These are phyloP conservation scores for Xanthorhoe designata DNA, from an alignment of 2,888 invertebrate species.

Conservation along the genomic window DNA sequence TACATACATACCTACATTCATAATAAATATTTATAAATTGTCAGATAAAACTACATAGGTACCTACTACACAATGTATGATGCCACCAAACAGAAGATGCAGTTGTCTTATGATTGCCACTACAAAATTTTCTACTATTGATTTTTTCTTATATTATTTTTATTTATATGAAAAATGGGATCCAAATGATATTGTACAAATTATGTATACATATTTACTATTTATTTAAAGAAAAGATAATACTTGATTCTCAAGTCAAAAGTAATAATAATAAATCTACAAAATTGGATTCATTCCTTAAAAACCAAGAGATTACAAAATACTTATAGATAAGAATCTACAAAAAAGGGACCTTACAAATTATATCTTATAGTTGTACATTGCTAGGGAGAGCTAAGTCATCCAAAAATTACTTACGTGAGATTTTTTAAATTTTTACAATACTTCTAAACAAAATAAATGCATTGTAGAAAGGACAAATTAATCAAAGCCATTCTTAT, in stretches of 20 bases:
- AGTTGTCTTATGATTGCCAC: slow-evolving; percentile 10
- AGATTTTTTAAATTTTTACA: slow-evolving; percentile 55
- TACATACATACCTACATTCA: slow-evolving; percentile 2
- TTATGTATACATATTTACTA: slow-evolving; percentile 61
- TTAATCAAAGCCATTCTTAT: slow-evolving; percentile 50
- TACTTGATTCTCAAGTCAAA: slow-evolving; percentile 75
- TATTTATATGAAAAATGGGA: slow-evolving; percentile 38
- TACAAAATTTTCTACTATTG: slow-evolving; percentile 19
- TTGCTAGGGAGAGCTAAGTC: slow-evolving; percentile 79
- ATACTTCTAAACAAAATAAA: slow-evolving; percentile 57
- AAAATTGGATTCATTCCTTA: slow-evolving; percentile 71
- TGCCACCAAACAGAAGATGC: slow-evolving; percentile 5
- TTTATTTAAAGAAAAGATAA: slow-evolving; percentile 80
- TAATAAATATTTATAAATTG: not conserved
- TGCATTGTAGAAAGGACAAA: slow-evolving; percentile 55
- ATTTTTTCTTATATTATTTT: not conserved
- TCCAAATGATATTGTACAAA: slow-evolving; percentile 61
- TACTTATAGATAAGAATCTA: slow-evolving; percentile 81
- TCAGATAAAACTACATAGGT: not conserved
- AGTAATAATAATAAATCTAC: slow-evolving; percentile 66
- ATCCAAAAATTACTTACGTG: slow-evolving; percentile 76
- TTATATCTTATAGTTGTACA: slow-evolving; percentile 82
- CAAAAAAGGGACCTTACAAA: slow-evolving; percentile 80
- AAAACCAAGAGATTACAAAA: slow-evolving; percentile 82
- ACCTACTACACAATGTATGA: not conserved